Conservation (phyloP, 1,140 invertebrate species). For the Atta cephalotes region DNA sequence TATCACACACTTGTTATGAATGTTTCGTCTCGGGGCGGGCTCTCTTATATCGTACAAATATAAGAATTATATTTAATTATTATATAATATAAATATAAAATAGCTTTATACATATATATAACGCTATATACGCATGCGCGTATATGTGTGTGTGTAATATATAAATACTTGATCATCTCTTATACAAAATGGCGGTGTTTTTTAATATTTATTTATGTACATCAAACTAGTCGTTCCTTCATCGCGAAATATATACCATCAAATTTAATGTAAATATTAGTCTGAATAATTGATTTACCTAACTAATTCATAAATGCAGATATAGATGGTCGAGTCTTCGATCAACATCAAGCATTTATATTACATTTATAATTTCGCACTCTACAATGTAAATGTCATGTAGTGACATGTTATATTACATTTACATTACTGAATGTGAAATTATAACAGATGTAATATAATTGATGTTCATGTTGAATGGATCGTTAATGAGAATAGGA, state of each 20-base stretch:
- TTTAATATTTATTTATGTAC: conserved; percentile 78
- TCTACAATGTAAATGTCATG: no score
- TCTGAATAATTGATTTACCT: conserved; percentile 60
- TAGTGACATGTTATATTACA: no score
- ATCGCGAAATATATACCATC: conserved; percentile 26
- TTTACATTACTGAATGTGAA: no score
- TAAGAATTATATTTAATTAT: conserved; percentile 80
- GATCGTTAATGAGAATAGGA: conserved; percentile 55
- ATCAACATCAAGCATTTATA: no score
- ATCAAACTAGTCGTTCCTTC: conserved; percentile 63
- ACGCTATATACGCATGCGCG: no score
- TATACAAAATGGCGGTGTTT: conserved; percentile 74
- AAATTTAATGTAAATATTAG: conserved; percentile 52
- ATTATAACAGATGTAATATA: no score
- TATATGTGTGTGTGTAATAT: conserved; percentile 41
- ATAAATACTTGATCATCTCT: conserved; percentile 82
- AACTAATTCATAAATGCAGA: conserved; percentile 31
- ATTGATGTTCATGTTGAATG: no score
- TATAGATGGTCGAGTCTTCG: conserved; percentile 18
- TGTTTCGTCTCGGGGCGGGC: conserved; percentile 80
- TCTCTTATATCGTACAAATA: conserved; percentile 81
- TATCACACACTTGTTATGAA: conserved; percentile 86
- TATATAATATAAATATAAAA: conserved; percentile 65
- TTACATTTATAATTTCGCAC: no score
- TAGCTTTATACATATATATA: no score